Percentiles rank a stretch among this genome's conserved stretches.
Conservation (phyloP, 2,888 invertebrate species). For the Sipunculus nudus region DNA sequence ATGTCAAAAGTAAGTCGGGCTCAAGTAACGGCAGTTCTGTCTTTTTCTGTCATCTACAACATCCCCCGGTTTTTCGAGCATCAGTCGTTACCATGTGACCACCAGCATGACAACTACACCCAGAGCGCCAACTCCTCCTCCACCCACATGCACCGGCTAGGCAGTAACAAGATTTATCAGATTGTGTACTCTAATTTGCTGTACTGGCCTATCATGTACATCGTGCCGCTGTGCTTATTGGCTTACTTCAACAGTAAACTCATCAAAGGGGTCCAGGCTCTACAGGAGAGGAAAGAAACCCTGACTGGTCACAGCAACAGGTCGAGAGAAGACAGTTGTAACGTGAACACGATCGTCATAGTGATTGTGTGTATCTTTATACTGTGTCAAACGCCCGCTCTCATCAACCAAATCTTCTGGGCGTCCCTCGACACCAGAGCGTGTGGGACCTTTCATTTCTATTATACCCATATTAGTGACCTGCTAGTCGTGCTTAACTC, state of each 20-base stretch:
- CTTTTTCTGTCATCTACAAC: slow-evolving; percentile 36
- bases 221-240: slow-evolving; percentile 30
- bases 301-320: slow-evolving; percentile 10
- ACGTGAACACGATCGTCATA: slow-evolving; percentile 35
- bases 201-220: slow-evolving; percentile 40
- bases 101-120: background rate
- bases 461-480: slow-evolving; percentile 39
- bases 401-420: slow-evolving; percentile 41
- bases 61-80: slow-evolving; percentile 39
- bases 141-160: too few relatives aligned
- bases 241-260: slow-evolving; percentile 31
- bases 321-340: slow-evolving; percentile 24
- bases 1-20: slow-evolving; percentile 10
- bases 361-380: slow-evolving; percentile 37
- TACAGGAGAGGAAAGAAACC: slow-evolving; percentile 13
- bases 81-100: too few relatives aligned
- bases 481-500: slow-evolving; percentile 37
- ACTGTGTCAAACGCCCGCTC: slow-evolving; percentile 37
- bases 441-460: slow-evolving; percentile 38
- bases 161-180: slow-evolving; percentile 34
- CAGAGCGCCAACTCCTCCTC: background rate
- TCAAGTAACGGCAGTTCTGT: slow-evolving; percentile 25
- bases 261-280: slow-evolving; percentile 22
- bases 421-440: slow-evolving; percentile 16
- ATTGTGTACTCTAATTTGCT: slow-evolving; percentile 39